Evolutionary conservation across 2,888 invertebrate species (phyloP), one percentile per base, ranked within the genome.

Genomic region (Noctua janthina): DNA sequence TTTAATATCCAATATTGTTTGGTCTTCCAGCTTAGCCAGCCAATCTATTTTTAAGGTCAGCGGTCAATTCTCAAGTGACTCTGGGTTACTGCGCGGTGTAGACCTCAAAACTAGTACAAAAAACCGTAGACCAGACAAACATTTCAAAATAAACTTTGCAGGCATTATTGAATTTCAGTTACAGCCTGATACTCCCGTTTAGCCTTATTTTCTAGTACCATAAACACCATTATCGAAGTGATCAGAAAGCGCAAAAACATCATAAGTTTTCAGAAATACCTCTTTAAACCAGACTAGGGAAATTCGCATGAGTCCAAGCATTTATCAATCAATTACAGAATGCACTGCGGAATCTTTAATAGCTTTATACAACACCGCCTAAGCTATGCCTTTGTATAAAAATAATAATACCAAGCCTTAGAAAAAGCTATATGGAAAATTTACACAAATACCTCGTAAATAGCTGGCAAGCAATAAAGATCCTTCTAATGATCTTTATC

Each of bases 1-100:
- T 93, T 95, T 94, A 89, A 74, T 90, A 84, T 80, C 78, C 86
- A 87, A 87, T 87, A 85, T 86, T 79, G 83, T 86, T 85, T 87
- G 72, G 82, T 85, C 85, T 88, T 84, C 79, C 84, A 84, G 82
- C 77, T 86, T 88, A 83, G 76, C 84, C 77, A 76, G 76, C 64
- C 67, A 78, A 85, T 86, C 76, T 69, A 56, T 76, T 88, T 87
- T 88, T 84, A 84, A 78, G 85, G 84, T 84, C 87, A 83, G 79
- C 70, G 72, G 83, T 80, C 64, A 86, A 76, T 81, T 66, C 20
- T 74, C 23, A 71, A 64, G 76, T 67, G 35, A 69, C 35, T 70
- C 75, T 78, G 59, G 76, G 71, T 39, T 72, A 82, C n/a, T 23
- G 35, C 15, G 64, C 46, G n/a, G 17, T 64, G 39, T 35, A 54